Base-by-base conservation (phyloP, 2,888 invertebrate species). In the Entomobrya proxima region DNA sequence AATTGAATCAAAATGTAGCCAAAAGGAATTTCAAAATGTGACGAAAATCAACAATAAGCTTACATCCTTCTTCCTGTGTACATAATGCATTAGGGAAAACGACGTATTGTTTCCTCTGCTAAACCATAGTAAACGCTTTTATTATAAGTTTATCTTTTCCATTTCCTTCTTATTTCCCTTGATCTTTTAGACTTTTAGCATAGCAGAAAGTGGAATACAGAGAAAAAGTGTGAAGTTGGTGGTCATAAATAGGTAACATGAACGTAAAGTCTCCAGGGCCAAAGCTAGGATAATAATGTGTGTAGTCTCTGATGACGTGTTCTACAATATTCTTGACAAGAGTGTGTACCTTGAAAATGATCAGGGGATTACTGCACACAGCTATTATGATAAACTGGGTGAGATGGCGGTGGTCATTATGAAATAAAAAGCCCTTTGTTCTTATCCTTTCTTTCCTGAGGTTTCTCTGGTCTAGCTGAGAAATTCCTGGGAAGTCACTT, bases 191-290 rank as follows among this genome's bases (percentile, higher is more conserved):
- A n/a, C n/a, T n/a, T n/a, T n/a, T n/a, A n/a, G n/a, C n/a, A n/a
- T n/a, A n/a, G n/a, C n/a, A 47, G 18, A 52, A 4, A 52, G 52
- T 4, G 4, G 55, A 15, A n/a, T n/a, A n/a, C n/a, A n/a, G 2
- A 18, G 13, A 27, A 52, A 32, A 75, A 75, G 75, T 75, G 75
- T 75, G 75, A 75, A 75, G 35, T 11, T 40, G 35, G 21, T 35
- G 64, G 13, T 24, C 37, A 18, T 76, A 55, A 76, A 76, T 72
- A 37, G 55, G 55, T 55, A 76, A 76, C 55, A 55, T 24, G 55
- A n/a, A 21, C 21, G 55, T 37, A 37, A 37, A 21, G n/a, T 18
- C 7, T 21, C 37, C 30, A 76, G 21, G 55, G 35, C 47, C 35
- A n/a, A n/a, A n/a, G n/a, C n/a, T n/a, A n/a, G 37, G 24, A 6